A percentile compares a stretch with the other conserved stretches of the same genome.
phyloP scores from a whole-genome alignment of 2,113 vertebrate species.

The Lycaon pictus region DNA sequence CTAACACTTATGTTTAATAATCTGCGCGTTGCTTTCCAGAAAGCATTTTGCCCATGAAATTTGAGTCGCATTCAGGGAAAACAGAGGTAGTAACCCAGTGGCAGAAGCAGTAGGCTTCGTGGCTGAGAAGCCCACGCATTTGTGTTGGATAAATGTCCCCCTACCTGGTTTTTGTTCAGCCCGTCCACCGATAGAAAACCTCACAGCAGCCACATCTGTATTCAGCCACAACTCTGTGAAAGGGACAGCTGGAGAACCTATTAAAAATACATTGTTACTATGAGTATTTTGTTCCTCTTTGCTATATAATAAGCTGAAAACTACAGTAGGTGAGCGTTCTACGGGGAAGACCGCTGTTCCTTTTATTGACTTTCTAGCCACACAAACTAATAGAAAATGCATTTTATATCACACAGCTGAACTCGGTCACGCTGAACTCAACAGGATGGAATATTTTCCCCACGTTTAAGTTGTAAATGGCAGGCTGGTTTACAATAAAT shows the following conservation, averaged over 20 bases:
- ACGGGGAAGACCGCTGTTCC: constrained; percentile 78
- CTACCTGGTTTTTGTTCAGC: constrained; percentile 76
- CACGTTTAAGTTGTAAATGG: constrained; percentile 81
- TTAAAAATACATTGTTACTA: constrained; percentile 76
- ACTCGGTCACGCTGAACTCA: constrained; percentile 72
- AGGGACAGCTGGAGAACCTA: constrained; percentile 80
- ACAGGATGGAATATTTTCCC: constrained; percentile 78
- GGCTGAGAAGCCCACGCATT: constrained; percentile 74
- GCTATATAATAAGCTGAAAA: constrained; percentile 81
- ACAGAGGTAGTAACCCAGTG: constrained; percentile 71
- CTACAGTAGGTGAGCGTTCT: constrained; percentile 79
- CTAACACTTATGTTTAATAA: constrained; percentile 77
- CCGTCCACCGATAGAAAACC: constrained; percentile 71
- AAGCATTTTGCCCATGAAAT: constrained; percentile 76
- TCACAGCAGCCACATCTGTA: constrained; percentile 74
- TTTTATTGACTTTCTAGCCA: constrained; percentile 81
- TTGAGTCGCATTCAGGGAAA: constrained; percentile 72
- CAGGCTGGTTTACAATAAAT: constrained; percentile 81
- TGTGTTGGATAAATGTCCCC: constrained; percentile 82
- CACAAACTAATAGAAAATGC: constrained; percentile 80
- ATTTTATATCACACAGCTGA: constrained; percentile 81
- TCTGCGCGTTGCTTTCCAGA: constrained; percentile 72
- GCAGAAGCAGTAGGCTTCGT: constrained; percentile 81
- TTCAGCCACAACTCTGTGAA: constrained; percentile 78
- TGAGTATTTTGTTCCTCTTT: constrained; percentile 81